Conservation (phyloP, 2,113 vertebrate species). For the Ia io region DNA sequence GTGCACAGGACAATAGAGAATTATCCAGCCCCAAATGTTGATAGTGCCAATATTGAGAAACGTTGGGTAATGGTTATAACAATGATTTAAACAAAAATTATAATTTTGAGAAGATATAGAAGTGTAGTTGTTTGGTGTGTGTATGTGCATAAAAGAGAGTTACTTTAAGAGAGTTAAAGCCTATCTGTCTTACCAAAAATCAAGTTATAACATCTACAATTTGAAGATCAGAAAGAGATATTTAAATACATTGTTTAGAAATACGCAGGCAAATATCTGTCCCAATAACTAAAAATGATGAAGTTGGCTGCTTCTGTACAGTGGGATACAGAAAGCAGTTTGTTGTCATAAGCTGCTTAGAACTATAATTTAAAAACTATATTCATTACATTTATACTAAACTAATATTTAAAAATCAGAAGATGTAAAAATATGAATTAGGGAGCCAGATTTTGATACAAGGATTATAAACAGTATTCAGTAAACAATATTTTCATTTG, state of each 20-base stretch:
- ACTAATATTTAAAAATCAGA: background rate
- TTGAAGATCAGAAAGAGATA: background rate
- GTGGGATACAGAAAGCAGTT: background rate
- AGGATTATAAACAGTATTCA: background rate
- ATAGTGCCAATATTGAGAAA: background rate
- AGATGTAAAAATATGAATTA: background rate
- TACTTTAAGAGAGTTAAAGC: background rate
- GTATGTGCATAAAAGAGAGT: background rate
- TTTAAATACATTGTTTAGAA: background rate
- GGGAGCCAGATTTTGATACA: background rate
- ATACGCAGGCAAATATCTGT: background rate
- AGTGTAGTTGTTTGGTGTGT: background rate
- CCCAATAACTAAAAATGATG: background rate
- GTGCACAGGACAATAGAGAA: background rate
- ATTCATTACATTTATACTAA: background rate
- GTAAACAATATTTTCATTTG: background rate
- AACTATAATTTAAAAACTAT: background rate
- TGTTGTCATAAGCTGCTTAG: background rate
- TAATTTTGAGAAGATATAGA: background rate
- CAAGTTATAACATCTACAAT: background rate
- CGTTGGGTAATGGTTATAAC: background rate
- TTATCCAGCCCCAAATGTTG: background rate
- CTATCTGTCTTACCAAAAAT: background rate
- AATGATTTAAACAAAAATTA: background rate
- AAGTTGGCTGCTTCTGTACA: background rate